Percentiles rank a stretch among this genome's conserved stretches.
phyloP scores from a whole-genome alignment of 2,113 vertebrate genomes.

The Xiphorhynchus elegans region DNA sequence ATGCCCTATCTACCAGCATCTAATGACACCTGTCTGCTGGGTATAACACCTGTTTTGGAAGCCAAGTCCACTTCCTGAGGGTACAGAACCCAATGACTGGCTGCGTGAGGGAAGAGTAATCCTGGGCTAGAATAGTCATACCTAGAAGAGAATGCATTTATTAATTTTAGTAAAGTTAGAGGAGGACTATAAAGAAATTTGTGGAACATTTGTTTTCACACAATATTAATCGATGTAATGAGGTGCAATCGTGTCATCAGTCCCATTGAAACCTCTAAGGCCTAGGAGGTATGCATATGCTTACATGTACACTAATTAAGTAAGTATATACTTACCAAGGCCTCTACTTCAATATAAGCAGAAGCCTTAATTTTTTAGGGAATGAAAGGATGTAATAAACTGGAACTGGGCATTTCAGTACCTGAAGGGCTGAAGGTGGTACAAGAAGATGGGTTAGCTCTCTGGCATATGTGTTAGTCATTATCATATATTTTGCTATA shows the following conservation, averaged over 20 bases:
- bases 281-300: not conserved
- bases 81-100: not conserved
- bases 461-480: not conserved
- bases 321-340: not conserved
- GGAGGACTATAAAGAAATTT: not conserved
- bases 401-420: not conserved
- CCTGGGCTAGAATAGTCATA: not conserved
- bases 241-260: not conserved
- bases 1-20: not conserved
- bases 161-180: not conserved
- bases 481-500: not conserved
- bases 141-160: not conserved
- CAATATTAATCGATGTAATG: not conserved
- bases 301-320: not conserved
- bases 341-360: not conserved
- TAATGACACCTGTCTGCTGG: slow-evolving; percentile 6
- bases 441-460: not conserved
- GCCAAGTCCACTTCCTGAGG: not conserved
- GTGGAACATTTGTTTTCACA: not conserved
- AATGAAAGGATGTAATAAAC: not conserved
- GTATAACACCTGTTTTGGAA: not conserved
- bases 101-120: not conserved
- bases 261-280: not conserved
- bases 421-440: not conserved
- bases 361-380: not conserved